Percentiles rank a stretch among this genome's conserved stretches.
These are phyloP conservation scores for Gerris lacustris DNA, from an alignment of 2,888 invertebrate genomes.

Conservation along the genomic window DNA sequence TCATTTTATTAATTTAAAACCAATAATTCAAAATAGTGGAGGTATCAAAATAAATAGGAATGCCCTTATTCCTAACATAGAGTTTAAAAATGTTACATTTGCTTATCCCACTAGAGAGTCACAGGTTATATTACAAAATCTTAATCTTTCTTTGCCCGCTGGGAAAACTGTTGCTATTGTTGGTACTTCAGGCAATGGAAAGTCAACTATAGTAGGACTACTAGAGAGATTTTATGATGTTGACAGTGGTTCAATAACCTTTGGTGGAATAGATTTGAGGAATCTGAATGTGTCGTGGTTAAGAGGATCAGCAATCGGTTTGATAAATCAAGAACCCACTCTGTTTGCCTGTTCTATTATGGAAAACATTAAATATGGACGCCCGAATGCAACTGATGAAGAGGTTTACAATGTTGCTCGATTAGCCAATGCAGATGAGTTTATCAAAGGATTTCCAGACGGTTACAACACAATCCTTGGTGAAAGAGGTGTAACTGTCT, in stretches of 20 bases:
- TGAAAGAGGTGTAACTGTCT: slow-evolving; percentile 80
- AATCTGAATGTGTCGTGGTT: slow-evolving; percentile 72
- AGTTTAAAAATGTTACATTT: slow-evolving; percentile 75
- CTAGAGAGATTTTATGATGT: slow-evolving; percentile 84
- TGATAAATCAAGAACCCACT: slow-evolving; percentile 88
- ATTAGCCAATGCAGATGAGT: slow-evolving; percentile 84
- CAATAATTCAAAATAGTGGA: slow-evolving; percentile 53
- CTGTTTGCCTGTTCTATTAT: slow-evolving; percentile 79
- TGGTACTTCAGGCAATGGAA: slow-evolving; percentile 87
- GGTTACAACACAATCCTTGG: slow-evolving; percentile 79
- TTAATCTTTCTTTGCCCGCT: slow-evolving; percentile 67
- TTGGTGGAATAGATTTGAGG: slow-evolving; percentile 61
- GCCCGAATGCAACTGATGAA: slow-evolving; percentile 51
- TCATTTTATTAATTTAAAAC: slow-evolving; percentile 65
- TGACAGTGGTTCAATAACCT: slow-evolving; percentile 53
- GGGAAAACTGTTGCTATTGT: slow-evolving; percentile 87
- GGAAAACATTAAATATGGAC: slow-evolving; percentile 90
- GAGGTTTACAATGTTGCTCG: slow-evolving; percentile 59
- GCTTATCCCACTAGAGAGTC: slow-evolving; percentile 73
- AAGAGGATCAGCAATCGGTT: slow-evolving; percentile 67
- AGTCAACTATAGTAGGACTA: slow-evolving; percentile 81
- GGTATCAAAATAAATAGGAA: slow-evolving; percentile 56
- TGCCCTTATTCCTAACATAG: slow-evolving; percentile 62
- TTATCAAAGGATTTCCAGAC: slow-evolving; percentile 65
- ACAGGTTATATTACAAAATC: slow-evolving; percentile 53